phyloP scores from a whole-genome alignment of 2,888 invertebrate genomes.

The Polylopha cassiicola region DNA sequence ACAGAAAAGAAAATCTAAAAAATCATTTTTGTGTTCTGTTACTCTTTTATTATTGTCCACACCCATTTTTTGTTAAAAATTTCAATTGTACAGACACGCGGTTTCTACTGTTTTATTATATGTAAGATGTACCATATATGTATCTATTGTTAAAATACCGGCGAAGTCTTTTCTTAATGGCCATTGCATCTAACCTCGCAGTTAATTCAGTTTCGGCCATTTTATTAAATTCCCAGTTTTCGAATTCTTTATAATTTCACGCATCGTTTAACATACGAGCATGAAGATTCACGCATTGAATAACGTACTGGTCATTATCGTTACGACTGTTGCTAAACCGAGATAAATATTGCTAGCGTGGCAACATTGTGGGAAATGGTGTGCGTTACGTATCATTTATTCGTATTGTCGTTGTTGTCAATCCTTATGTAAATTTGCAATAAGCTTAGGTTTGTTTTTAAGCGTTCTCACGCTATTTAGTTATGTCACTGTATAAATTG shows the following conservation, averaged over 20 bases:
- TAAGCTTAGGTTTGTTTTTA: neutral
- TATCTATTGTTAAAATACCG: no score
- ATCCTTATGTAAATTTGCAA: neutral
- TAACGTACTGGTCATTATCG: slow-evolving; percentile 8
- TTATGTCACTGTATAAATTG: no score
- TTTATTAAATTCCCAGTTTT: slow-evolving; percentile 17
- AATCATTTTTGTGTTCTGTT: no score
- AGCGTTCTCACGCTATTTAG: no score
- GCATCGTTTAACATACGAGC: slow-evolving; percentile 23
- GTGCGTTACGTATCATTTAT: slow-evolving; percentile 13
- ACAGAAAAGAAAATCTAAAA: no score
- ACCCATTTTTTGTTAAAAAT: no score
- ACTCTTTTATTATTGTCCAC: no score
- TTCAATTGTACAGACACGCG: no score
- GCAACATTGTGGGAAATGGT: slow-evolving; percentile 23
- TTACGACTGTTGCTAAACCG: slow-evolving; percentile 12
- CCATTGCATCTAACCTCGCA: slow-evolving; percentile 13
- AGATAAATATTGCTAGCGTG: slow-evolving; percentile 21
- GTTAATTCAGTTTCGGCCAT: slow-evolving; percentile 16
- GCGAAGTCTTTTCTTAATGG: slow-evolving; percentile 5
- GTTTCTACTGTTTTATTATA: no score
- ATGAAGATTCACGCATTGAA: slow-evolving; percentile 15
- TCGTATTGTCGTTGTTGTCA: slow-evolving; percentile 7
- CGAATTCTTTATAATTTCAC: slow-evolving; percentile 22
- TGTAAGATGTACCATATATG: no score